Conservation (phyloP, 2,888 invertebrate genomes). For the Lomographa bimaculata region DNA sequence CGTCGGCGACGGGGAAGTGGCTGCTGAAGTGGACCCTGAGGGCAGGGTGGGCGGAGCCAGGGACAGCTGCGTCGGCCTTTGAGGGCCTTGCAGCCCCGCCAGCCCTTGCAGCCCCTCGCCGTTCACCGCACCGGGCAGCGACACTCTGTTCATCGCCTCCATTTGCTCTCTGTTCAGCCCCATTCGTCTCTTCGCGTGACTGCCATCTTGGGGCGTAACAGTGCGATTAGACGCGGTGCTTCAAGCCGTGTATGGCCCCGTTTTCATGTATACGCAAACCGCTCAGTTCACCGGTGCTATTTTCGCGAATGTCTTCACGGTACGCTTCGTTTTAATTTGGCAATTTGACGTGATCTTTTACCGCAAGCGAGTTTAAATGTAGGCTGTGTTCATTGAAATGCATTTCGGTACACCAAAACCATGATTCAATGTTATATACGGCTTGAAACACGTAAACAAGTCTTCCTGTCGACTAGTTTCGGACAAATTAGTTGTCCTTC, state of each 20-base stretch:
- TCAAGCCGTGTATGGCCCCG: constrained; percentile 44
- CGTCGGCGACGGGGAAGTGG: constrained; percentile 80
- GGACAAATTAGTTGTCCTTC: too few species aligned
- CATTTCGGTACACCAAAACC: constrained; percentile 15
- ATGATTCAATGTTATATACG: too few species aligned
- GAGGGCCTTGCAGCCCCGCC: constrained; percentile 38
- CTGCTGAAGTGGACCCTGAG: constrained; percentile 55
- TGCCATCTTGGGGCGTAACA: constrained; percentile 81
- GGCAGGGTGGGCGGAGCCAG: constrained; percentile 58
- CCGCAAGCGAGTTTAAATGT: constrained; percentile 19
- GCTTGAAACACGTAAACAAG: too few species aligned
- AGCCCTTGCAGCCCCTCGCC: constrained; percentile 29
- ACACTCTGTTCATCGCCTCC: constrained; percentile 80
- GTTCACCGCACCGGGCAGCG: constrained; percentile 61
- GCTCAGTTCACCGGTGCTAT: constrained; percentile 5
- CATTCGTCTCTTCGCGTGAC: constrained; percentile 83
- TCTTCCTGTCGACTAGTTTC: too few species aligned
- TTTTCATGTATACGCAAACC: constrained; percentile 39
- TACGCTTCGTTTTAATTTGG: neutral
- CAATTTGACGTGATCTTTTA: constrained; percentile 1
- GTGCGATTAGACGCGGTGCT: constrained; percentile 71
- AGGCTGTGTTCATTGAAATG: constrained; percentile 10
- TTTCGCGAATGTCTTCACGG: constrained; percentile 1
- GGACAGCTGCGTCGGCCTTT: constrained; percentile 75
- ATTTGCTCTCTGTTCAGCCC: constrained; percentile 83